Evolutionary conservation across 2,888 invertebrate genomes (phyloP).

Genomic region (Bellardia pandia): DNA sequence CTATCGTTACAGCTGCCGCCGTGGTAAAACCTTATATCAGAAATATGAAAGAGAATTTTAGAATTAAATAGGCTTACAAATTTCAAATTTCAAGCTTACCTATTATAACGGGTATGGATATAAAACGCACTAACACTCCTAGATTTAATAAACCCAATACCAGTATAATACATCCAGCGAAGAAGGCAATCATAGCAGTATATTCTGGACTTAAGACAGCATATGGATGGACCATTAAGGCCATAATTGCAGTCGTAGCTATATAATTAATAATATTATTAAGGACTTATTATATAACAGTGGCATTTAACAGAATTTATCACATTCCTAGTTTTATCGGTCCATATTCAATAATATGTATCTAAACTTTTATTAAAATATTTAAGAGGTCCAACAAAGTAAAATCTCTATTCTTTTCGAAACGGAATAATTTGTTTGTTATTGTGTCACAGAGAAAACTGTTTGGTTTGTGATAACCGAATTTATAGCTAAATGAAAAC

Average conservation of each 20-base stretch:
- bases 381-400: too few relatives aligned
- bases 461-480: too few relatives aligned
- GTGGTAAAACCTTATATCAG: constrained; percentile 88
- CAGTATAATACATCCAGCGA: constrained; percentile 90
- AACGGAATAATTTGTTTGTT: too few relatives aligned
- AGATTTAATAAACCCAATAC: constrained; percentile 90
- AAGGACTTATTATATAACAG: too few relatives aligned
- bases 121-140: constrained; percentile 93
- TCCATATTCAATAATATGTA: too few relatives aligned
- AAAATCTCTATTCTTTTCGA: too few relatives aligned
- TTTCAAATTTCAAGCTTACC: constrained; percentile 80
- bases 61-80: too few relatives aligned
- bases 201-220: constrained; percentile 88
- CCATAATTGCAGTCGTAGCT: constrained; percentile 96
- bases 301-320: too few relatives aligned
- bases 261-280: constrained; percentile 16
- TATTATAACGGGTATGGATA: constrained; percentile 93
- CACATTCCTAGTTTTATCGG: too few relatives aligned
- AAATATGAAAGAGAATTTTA: background rate
- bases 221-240: constrained; percentile 91
- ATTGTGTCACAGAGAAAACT: too few relatives aligned
- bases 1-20: constrained; percentile 93
- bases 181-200: constrained; percentile 89
- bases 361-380: too few relatives aligned
- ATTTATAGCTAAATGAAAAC: too few relatives aligned